These are phyloP conservation scores for Globicephala melas DNA, from an alignment of 2,113 vertebrate genomes.

Conservation along the genomic window DNA sequence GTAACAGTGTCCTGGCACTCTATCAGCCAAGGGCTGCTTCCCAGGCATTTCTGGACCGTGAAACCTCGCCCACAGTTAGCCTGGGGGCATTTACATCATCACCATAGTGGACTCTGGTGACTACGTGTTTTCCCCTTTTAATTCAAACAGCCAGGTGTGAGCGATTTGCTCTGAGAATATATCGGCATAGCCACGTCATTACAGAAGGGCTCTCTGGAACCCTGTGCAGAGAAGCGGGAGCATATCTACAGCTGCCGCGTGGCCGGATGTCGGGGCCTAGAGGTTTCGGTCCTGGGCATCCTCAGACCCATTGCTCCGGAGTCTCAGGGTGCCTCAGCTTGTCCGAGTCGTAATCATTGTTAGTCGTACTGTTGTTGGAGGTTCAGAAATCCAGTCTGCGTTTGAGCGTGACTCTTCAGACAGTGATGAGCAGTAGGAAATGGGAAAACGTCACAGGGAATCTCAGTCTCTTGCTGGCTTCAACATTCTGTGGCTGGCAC, in stretches of 20 bases:
- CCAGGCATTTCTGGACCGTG: background rate
- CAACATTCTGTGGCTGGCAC: background rate
- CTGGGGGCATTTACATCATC: background rate
- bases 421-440: background rate
- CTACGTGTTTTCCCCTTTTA: background rate
- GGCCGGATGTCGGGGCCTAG: no score
- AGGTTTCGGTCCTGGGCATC: fast-evolving
- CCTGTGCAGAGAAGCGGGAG: background rate
- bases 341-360: background rate
- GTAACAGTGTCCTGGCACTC: background rate
- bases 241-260: fast-evolving
- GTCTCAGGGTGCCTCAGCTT: background rate
- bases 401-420: background rate
- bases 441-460: background rate
- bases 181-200: background rate
- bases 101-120: background rate
- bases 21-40: background rate
- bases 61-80: background rate
- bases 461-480: background rate
- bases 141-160: background rate
- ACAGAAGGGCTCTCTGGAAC: background rate
- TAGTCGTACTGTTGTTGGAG: background rate
- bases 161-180: background rate
- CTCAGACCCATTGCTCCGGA: background rate
- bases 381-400: background rate